A percentile compares a stretch with the other conserved stretches of the same genome.
Conservation (phyloP, 2,113 vertebrate genomes). For the Pseudorectes ferrugineus region DNA sequence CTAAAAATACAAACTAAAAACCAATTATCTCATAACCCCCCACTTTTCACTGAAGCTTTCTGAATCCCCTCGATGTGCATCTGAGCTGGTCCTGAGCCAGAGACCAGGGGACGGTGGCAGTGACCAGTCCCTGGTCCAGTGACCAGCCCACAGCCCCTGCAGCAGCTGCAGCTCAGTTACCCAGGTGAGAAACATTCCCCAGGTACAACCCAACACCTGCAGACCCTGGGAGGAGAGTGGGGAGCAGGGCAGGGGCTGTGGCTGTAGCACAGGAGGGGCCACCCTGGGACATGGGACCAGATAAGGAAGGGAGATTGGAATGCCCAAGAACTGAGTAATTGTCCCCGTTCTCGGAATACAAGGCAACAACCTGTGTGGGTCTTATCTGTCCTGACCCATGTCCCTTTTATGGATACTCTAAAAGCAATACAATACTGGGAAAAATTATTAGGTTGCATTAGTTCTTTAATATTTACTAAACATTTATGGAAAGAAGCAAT, state of each 20-base stretch:
- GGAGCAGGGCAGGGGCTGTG: background rate
- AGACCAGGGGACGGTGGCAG: background rate
- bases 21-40: background rate
- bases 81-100: background rate
- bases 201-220: background rate
- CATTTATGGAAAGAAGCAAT: background rate
- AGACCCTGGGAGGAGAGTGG: background rate
- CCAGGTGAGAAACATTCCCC: background rate
- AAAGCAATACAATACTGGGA: background rate
- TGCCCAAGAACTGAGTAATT: background rate
- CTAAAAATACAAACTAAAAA: background rate
- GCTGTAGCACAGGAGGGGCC: background rate
- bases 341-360: background rate
- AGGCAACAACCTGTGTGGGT: background rate
- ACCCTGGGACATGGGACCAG: background rate
- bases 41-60: background rate
- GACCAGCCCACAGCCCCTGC: background rate
- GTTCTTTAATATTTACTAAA: background rate
- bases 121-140: background rate
- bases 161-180: background rate
- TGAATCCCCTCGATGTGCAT: rapidly evolving
- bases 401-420: background rate
- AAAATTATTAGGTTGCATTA: background rate
- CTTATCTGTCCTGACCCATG: rapidly evolving
- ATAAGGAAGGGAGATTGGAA: background rate